Evolutionary conservation across 2,888 invertebrate genomes (phyloP).

Genomic region (Patella ulyssiponensis): DNA sequence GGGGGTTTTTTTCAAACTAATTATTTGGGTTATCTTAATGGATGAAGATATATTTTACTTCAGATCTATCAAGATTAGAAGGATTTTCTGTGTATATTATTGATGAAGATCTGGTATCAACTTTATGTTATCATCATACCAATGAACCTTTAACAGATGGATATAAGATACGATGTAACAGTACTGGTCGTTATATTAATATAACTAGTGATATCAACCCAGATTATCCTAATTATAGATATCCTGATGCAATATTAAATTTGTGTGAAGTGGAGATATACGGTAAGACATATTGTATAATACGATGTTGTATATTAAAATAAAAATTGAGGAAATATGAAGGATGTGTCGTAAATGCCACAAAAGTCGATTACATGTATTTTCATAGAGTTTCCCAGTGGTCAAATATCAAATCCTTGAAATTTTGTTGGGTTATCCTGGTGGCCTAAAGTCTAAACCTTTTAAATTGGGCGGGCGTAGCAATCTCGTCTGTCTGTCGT

Average conservation of each 20-base stretch:
- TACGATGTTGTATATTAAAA: too few relatives aligned
- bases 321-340: too few relatives aligned
- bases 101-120: not conserved
- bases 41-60: not conserved
- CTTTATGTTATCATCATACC: slow-evolving; percentile 1
- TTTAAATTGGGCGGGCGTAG: too few relatives aligned
- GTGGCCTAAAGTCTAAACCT: too few relatives aligned
- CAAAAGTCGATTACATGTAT: too few relatives aligned
- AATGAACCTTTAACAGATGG: not conserved
- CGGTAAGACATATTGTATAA: not conserved
- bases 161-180: not conserved
- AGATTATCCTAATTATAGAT: not conserved
- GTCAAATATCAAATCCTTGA: too few relatives aligned
- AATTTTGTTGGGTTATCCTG: too few relatives aligned
- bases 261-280: slow-evolving; percentile 6
- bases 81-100: not conserved
- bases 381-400: too few relatives aligned
- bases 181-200: not conserved
- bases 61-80: not conserved
- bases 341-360: too few relatives aligned
- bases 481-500: too few relatives aligned
- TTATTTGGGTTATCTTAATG: too few relatives aligned
- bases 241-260: not conserved
- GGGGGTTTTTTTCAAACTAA: too few relatives aligned
- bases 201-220: not conserved